phyloP scores from a whole-genome alignment of 1,140 invertebrate species.

The Protaetia brevitarsis region DNA sequence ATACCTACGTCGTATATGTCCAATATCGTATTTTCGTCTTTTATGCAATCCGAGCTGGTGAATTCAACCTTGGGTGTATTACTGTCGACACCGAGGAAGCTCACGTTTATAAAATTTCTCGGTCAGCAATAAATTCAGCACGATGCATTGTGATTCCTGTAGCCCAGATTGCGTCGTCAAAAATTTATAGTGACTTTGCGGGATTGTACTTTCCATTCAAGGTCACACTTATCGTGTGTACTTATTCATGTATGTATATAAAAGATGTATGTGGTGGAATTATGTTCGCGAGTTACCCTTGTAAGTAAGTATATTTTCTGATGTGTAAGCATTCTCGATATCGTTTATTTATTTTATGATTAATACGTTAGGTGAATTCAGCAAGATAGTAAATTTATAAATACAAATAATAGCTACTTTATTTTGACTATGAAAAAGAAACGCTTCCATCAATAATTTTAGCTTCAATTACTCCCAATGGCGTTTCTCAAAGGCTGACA shows the following conservation, averaged over 20 bases:
- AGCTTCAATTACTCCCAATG: no score
- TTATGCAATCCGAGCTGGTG: background rate
- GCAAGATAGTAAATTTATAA: no score
- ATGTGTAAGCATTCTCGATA: no score
- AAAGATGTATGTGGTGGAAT: no score
- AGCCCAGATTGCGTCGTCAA: background rate
- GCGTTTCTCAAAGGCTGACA: no score
- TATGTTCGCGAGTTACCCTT: no score
- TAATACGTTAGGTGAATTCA: no score
- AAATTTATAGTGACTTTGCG: background rate
- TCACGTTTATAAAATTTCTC: background rate
- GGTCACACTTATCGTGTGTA: background rate
- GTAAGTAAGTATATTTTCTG: no score
- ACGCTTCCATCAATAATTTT: no score
- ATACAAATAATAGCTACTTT: no score
- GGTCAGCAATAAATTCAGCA: background rate
- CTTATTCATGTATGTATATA: background rate
- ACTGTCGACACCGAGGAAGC: background rate
- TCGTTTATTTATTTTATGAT: no score
- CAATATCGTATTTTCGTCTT: background rate
- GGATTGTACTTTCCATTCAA: conserved; percentile 1
- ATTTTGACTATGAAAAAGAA: no score
- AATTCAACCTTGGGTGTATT: background rate
- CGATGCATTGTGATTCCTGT: background rate
- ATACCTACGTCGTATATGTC: background rate